Percentiles rank a stretch among this genome's conserved stretches.
phyloP scores from a whole-genome alignment of 2,797 vertebrate species.

The Artibeus lituratus region DNA sequence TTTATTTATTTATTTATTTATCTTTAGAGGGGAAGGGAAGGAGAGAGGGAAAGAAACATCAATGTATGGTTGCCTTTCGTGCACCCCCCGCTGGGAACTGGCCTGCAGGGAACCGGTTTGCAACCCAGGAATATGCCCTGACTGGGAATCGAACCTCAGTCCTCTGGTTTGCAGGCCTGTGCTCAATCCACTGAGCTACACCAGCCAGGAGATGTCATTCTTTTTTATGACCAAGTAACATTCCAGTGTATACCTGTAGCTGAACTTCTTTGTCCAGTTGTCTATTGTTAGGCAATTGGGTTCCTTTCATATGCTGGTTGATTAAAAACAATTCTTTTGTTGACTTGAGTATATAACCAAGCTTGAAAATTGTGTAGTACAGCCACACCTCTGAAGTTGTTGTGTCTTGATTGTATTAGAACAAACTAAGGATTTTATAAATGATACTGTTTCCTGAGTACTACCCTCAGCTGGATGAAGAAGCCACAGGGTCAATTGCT shows the following conservation, averaged over 20 bases:
- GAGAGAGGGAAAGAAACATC: too few species aligned
- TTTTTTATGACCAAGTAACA: neutral
- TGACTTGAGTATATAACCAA: neutral
- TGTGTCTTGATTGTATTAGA: neutral
- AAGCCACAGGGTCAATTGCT: neutral
- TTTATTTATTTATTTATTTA: too few species aligned
- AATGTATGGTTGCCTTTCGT: too few species aligned
- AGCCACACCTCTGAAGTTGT: neutral
- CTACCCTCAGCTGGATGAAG: neutral
- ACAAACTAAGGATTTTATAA: neutral
- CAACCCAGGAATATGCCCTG: too few species aligned
- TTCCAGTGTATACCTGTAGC: neutral
- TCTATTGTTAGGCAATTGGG: neutral
- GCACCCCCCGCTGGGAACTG: too few species aligned
- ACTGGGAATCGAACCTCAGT: too few species aligned
- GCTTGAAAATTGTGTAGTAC: neutral
- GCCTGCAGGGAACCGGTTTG: too few species aligned
- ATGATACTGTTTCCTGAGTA: neutral
- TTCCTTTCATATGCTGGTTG: neutral
- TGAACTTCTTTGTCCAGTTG: neutral
- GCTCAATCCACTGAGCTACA: too few species aligned
- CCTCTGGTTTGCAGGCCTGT: too few species aligned
- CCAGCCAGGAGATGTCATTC: too few species aligned
- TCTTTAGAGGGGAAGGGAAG: too few species aligned
- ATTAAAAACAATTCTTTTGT: neutral